phyloP scores from a whole-genome alignment of 2,888 invertebrate genomes.

The Pimpla rufipes region DNA sequence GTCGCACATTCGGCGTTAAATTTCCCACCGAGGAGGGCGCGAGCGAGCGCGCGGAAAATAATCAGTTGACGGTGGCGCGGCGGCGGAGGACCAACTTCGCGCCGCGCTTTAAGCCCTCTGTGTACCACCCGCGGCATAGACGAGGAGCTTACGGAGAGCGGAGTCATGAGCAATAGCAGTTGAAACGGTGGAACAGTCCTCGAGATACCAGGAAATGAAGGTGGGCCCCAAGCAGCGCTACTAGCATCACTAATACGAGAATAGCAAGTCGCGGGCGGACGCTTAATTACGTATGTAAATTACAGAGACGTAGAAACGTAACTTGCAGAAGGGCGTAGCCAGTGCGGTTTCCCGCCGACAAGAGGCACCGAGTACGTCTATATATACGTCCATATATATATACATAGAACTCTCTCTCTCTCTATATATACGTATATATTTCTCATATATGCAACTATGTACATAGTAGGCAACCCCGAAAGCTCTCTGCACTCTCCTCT shows the following conservation, averaged over 20 bases:
- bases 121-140: neutral
- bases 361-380: conserved; percentile 48
- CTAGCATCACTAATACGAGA: conserved; percentile 62
- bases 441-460: conserved; percentile 8
- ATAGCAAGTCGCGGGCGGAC: conserved; percentile 59
- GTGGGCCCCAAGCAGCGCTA: conserved; percentile 39
- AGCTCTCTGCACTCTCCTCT: conserved; percentile 31
- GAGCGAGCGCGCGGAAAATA: conserved; percentile 10
- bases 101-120: conserved; percentile 1
- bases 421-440: conserved; percentile 22
- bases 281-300: conserved; percentile 67
- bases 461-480: conserved; percentile 25
- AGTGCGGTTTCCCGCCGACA: conserved; percentile 57
- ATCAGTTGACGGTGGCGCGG: neutral
- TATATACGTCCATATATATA: conserved; percentile 3
- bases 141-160: conserved; percentile 19
- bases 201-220: conserved; percentile 23
- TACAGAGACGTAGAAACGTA: conserved; percentile 59
- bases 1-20: neutral
- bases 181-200: conserved; percentile 21
- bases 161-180: conserved; percentile 24
- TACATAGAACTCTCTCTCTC: too few species aligned
- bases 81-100: neutral
- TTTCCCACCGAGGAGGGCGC: neutral
- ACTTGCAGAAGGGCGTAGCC: conserved; percentile 49